Evolutionary conservation across 2,797 vertebrate species (phyloP).

Genomic region (Falco peregrinus): DNA sequence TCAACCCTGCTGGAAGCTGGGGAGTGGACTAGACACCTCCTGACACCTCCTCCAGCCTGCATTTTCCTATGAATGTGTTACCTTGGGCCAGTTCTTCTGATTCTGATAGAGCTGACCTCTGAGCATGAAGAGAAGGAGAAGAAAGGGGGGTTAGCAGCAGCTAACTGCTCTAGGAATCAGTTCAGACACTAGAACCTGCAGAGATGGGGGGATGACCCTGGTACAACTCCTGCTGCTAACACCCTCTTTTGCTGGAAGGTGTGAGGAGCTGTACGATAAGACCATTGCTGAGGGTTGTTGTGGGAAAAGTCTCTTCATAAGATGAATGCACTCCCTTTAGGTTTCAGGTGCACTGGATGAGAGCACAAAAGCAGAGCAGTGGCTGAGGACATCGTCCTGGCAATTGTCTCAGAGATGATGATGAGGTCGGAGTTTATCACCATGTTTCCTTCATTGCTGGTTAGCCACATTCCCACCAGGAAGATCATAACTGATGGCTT

Average conservation of each 20-base stretch:
- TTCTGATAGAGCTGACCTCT: not conserved
- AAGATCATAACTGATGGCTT: not conserved
- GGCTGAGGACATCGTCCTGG: not conserved
- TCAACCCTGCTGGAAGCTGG: not conserved
- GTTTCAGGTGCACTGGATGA: not conserved
- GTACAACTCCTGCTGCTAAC: not conserved
- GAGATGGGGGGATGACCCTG: not conserved
- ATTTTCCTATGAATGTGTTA: not conserved
- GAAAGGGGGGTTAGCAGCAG: not conserved
- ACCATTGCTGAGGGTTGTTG: not conserved
- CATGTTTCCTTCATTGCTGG: not conserved
- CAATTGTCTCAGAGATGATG: not conserved
- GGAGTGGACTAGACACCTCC: not conserved
- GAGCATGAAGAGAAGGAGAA: not conserved
- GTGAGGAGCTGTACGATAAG: not conserved
- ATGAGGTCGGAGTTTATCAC: not conserved
- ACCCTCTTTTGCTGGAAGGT: not conserved
- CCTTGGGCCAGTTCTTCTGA: not conserved
- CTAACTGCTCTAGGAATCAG: not conserved
- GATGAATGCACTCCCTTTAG: not conserved
- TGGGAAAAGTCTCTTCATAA: not conserved
- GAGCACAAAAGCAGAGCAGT: not conserved
- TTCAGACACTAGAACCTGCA: not conserved
- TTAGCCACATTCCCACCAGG: not conserved
- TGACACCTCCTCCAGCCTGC: not conserved